Evolutionary conservation across 2,113 vertebrate genomes (phyloP).

Genomic region (Vombatus ursinus): DNA sequence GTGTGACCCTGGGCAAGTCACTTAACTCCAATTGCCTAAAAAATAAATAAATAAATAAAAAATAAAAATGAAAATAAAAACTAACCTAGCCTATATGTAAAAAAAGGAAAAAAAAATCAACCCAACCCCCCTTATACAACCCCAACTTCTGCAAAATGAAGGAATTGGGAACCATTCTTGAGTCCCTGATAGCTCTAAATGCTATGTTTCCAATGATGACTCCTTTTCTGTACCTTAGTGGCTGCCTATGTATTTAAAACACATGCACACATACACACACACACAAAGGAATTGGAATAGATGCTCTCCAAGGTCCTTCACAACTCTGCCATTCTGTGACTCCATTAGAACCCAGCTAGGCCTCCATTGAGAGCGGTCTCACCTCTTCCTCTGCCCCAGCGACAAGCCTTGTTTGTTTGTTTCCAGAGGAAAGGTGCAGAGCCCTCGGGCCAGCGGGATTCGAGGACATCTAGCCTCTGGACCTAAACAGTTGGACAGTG

Average conservation of each 20-base stretch:
- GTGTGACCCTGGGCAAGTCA: not conserved
- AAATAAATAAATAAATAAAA: too few species aligned
- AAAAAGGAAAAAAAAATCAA: not conserved
- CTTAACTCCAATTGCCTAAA: not conserved
- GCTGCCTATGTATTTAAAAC: not conserved
- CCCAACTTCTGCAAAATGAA: not conserved
- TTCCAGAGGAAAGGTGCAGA: not conserved
- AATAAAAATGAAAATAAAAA: not conserved
- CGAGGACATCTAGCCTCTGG: not conserved
- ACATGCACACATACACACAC: too few species aligned
- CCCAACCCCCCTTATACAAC: not conserved
- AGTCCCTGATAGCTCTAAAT: not conserved
- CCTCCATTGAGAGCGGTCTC: not conserved
- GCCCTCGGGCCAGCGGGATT: not conserved
- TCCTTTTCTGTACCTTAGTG: not conserved
- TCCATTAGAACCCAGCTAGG: not conserved
- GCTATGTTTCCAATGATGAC: not conserved
- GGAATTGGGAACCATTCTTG: not conserved
- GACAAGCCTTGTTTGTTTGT: slow-evolving; percentile 1
- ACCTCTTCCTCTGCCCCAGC: not conserved
- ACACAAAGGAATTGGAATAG: not conserved
- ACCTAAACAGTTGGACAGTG: not conserved
- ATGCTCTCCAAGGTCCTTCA: not conserved
- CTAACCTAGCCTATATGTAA: not conserved
- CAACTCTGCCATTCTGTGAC: not conserved